Base-by-base conservation (phyloP, 2,888 invertebrate species). In the Apamea anceps region DNA sequence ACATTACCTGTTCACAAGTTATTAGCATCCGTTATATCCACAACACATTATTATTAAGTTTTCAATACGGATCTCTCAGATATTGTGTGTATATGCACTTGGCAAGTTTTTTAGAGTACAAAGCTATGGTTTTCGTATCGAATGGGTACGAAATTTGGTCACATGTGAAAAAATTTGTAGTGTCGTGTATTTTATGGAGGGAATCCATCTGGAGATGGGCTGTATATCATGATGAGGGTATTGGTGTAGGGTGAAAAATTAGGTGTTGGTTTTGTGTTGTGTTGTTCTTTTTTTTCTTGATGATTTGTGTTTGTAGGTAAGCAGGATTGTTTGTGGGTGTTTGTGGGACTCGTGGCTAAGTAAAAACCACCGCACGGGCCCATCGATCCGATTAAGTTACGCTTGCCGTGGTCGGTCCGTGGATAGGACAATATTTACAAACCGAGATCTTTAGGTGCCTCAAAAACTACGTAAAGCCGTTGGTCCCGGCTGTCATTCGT, bases 161-260 rank as follows among this genome's bases (percentile, higher is more conserved):
- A 89, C 87, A 89, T 89, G 86, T 89, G 89, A 87, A 82, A 82
- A 84, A 84, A 79, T 80, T 77, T 75, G 57, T 37, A 77, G 48
- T 74, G 80, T 82, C 73, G 85, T 78, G 77, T 89, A 75, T 87
- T 89, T 89, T 88, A 89, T 82, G 82, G 79, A 48, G 73, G 66
- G 67, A 70, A 73, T 79, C 67, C 85, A 87, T 87, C 82, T 82
- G 78, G 67, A 79, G 74, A 88, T 88, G 71, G 84, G 77, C 66
- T 80, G 66, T 87, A 84, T 87, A 86, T 87, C 77, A 85, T 81
- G 66, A 82, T 83, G 42, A 45, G 79, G 70, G n/a, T 83, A 82
- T 77, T 72, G 37, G 37, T 37, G 54, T 32, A 32, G 72, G 68
- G 72, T 81, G 57, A 82, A 84, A 80, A 77, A 84, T 80, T 32